These are phyloP conservation scores for Rutpela maculata DNA, from an alignment of 2,888 invertebrate genomes.

Conservation along the genomic window DNA sequence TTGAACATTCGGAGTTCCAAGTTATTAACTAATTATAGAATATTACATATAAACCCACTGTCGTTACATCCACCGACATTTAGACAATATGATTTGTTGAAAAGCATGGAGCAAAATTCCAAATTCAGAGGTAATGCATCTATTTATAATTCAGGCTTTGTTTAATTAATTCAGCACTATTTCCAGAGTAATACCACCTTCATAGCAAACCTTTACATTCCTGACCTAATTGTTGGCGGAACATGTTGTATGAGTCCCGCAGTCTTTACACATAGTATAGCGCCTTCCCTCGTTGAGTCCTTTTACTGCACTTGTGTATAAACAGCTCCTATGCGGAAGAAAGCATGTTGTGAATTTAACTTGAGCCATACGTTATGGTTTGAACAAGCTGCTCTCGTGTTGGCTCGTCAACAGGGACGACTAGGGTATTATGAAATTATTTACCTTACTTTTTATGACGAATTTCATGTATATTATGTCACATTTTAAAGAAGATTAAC, in stretches of 20 bases:
- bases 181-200: neutral
- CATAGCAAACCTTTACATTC: neutral
- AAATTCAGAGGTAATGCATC: neutral
- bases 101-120: no score
- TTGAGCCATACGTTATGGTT: slow-evolving; percentile 4
- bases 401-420: slow-evolving; percentile 8
- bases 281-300: slow-evolving; percentile 10
- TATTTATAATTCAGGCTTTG: neutral
- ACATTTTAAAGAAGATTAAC: neutral
- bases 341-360: slow-evolving; percentile 18
- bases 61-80: no score
- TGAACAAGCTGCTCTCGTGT: slow-evolving; percentile 6
- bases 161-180: neutral
- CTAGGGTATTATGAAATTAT: slow-evolving; percentile 1
- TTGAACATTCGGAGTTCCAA: no score
- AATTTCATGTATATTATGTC: neutral
- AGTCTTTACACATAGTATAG: slow-evolving; percentile 9
- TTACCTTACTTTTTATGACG: neutral
- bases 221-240: slow-evolving; percentile 1
- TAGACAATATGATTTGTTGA: no score
- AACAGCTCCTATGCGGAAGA: slow-evolving; percentile 12
- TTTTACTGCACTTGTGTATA: slow-evolving; percentile 8
- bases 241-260: neutral
- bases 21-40: no score
- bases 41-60: no score